phyloP scores from a whole-genome alignment of 2,888 invertebrate genomes.

The Dryobotodes eremita region DNA sequence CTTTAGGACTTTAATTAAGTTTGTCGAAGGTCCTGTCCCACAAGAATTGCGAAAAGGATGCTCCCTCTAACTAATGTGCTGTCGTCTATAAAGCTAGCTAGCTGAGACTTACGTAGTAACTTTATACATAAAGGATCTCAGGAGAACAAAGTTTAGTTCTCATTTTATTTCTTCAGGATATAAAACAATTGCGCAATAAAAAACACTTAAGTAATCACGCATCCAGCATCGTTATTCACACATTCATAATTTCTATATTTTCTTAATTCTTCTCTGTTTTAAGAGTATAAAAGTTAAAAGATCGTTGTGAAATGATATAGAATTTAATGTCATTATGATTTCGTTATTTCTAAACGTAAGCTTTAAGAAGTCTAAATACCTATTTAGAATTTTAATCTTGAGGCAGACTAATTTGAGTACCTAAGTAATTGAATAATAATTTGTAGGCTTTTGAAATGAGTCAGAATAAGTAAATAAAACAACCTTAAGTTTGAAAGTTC shows the following conservation, averaged over 20 bases:
- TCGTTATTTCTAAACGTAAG: background rate
- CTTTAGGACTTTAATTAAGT: constrained; percentile 1
- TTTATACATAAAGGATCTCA: background rate
- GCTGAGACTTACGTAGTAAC: constrained; percentile 5
- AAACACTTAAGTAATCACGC: too few relatives aligned
- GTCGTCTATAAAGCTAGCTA: constrained; percentile 3
- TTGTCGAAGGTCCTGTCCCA: constrained; percentile 6
- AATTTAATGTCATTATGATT: background rate
- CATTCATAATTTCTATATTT: too few relatives aligned
- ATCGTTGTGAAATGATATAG: background rate
- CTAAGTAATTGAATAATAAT: background rate
- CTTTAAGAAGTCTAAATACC: background rate
- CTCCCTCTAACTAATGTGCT: background rate
- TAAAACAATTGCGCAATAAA: too few relatives aligned
- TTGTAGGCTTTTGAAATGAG: constrained; percentile 4
- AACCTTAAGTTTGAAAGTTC: background rate
- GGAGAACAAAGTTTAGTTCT: background rate
- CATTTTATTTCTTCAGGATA: too few relatives aligned
- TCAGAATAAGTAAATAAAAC: background rate
- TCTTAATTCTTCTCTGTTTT: background rate
- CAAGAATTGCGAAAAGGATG: background rate
- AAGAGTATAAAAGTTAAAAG: background rate
- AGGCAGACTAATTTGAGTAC: background rate
- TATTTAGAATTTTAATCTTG: background rate
- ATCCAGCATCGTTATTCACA: too few relatives aligned